Evolutionary conservation across 1,140 invertebrate species (phyloP).

Genomic region (Lepidostoma basale): DNA sequence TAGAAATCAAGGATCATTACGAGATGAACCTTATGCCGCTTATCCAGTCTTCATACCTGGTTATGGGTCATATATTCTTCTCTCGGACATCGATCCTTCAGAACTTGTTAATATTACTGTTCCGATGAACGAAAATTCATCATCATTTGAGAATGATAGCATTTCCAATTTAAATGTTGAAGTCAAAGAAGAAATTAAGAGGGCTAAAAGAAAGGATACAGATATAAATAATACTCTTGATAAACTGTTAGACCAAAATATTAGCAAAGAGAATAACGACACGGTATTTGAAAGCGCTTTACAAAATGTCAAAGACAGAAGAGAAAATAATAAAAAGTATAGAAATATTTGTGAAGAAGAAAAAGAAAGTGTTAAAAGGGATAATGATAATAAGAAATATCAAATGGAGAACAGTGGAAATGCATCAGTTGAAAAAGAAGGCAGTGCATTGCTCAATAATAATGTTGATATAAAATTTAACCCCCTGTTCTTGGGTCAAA

Average conservation of each 20-base stretch:
- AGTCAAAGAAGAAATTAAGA: no score
- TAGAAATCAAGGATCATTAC: neutral
- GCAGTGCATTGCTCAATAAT: neutral
- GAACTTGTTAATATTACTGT: conserved; percentile 24
- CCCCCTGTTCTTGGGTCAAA: conserved; percentile 35
- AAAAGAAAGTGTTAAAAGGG: neutral
- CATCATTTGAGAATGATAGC: no score
- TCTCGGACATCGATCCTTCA: conserved; percentile 33
- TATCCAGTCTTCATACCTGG: conserved; percentile 43
- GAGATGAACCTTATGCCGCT: conserved; percentile 27
- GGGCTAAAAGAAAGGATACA: no score
- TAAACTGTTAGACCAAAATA: no score
- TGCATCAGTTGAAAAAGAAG: neutral
- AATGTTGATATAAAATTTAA: conserved; percentile 8
- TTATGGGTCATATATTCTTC: conserved; percentile 39
- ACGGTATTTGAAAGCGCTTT: no score
- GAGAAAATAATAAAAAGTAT: neutral
- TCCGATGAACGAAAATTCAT: neutral
- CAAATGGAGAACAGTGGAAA: neutral
- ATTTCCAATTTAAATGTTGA: no score
- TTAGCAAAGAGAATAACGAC: no score
- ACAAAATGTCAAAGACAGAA: conserved; percentile 10
- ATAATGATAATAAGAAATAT: neutral
- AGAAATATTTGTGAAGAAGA: neutral
- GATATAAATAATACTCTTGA: no score